Evolutionary conservation across 2,113 vertebrate species (phyloP), one percentile per base, ranked within the genome.

Genomic region (Aspiorhynchus laticeps): DNA sequence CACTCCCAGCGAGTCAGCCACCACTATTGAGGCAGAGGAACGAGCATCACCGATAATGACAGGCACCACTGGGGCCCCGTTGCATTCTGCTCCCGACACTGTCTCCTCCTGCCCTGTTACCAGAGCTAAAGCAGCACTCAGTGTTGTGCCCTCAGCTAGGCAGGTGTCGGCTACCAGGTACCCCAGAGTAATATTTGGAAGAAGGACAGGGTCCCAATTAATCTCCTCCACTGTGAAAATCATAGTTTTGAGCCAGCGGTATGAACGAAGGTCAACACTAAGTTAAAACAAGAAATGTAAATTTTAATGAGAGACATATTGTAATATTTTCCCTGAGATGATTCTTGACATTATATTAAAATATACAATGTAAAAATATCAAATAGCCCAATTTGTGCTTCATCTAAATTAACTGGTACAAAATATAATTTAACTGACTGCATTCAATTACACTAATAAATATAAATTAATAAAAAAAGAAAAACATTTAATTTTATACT

Each of bases 171-270:
- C 90, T 78, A 91, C 88, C 73, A 88, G 81, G 61, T 92, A 94
- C 61, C 90, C 86, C 74, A 92, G 87, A 15, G 91, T 92, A 33
- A 94, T 41, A 41, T 91, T 93, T 15, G 90, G 87, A 33, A 94
- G 86, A 71, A 92, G 78, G 67, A 21, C 36, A 59, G 87, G 69
- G 63, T 88, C 90, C 61, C 76, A 86, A 84, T 93, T 93, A 26
- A 93, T 93, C 91, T 94, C 90, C 82, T 94, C 91, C 74, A 91
- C 90, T 28, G 89, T 76, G 74, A 92, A 94, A 61, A 91, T 90
- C 89, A 91, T 89, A 2, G 88, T 90, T 87, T 91, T 87, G 43
- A 91, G n/a, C n/a, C n/a, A n/a, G n/a, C n/a, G n/a, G n/a, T n/a
- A n/a, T n/a, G n/a, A n/a, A n/a, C n/a, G n/a, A 78, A 90, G 85